Evolutionary conservation across 1,140 invertebrate genomes (phyloP).

Genomic region (Drepana arcuata): DNA sequence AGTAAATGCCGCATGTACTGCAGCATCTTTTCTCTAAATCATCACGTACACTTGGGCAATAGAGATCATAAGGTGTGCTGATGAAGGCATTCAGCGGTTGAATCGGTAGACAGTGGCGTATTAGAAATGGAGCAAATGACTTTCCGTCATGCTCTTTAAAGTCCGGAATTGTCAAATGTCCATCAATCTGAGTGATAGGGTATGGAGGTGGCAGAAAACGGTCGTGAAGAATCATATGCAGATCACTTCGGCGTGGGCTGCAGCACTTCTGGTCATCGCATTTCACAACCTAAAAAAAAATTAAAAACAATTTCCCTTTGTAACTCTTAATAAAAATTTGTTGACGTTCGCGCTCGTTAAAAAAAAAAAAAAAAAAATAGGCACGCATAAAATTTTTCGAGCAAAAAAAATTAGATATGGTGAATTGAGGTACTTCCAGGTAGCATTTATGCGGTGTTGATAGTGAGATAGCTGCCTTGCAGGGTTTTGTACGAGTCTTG

Average conservation of each 20-base stretch:
- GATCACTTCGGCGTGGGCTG: constrained; percentile 5
- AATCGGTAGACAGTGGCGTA: constrained; percentile 9
- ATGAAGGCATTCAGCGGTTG: constrained; percentile 17
- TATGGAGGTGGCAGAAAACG: constrained; percentile 7
- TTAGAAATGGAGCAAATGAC: constrained; percentile 11
- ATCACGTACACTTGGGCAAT: constrained; percentile 1
- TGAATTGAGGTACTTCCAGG: no score
- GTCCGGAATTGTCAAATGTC: constrained; percentile 13
- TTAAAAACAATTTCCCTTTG: constrained; percentile 10
- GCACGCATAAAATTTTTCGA: constrained; percentile 11
- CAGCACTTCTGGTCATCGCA: constrained; percentile 8
- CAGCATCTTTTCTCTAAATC: constrained; percentile 1
- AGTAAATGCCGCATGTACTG: constrained; percentile 1
- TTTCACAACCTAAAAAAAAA: constrained; percentile 13
- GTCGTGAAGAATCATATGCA: constrained; percentile 5
- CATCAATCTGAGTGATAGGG: constrained; percentile 11
- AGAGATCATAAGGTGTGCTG: constrained; percentile 14
- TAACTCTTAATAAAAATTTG: constrained; percentile 17
- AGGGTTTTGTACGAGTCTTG: no score
- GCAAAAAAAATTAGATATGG: no score
- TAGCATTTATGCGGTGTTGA: no score
- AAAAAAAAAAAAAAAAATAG: constrained; percentile 11
- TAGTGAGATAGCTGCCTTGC: no score
- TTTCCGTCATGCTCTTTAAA: constrained; percentile 15
- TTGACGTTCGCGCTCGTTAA: constrained; percentile 8